Percentiles rank a stretch among this genome's conserved stretches.
These are phyloP conservation scores for Nysson spinosus DNA, from an alignment of 2,888 invertebrate species.

Conservation along the genomic window DNA sequence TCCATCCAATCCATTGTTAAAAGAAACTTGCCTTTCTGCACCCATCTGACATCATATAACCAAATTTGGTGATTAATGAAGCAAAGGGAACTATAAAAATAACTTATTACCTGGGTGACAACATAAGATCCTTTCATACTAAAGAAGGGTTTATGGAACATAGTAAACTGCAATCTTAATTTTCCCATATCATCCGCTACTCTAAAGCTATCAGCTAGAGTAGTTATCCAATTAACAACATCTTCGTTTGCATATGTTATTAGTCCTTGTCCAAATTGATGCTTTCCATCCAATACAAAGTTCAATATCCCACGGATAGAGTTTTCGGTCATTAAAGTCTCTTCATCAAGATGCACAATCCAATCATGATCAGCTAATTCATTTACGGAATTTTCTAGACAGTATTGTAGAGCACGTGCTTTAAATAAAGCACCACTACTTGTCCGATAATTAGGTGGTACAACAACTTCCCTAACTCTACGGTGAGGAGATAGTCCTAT, in stretches of 20 bases:
- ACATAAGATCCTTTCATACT: slow-evolving; percentile 99
- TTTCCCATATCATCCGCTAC: slow-evolving; percentile 99
- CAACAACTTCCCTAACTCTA: slow-evolving; percentile 91
- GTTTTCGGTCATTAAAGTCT: slow-evolving; percentile 95
- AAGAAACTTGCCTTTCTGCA: slow-evolving; percentile 94
- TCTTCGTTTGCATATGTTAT: slow-evolving; percentile 98
- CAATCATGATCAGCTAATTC: slow-evolving; percentile 92
- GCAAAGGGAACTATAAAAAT: too few species aligned
- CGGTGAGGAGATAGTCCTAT: slow-evolving; percentile 87
- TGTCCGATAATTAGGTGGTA: slow-evolving; percentile 91
- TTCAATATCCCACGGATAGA: slow-evolving; percentile 93
- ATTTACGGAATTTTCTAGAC: slow-evolving; percentile 94
- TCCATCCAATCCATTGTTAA: slow-evolving; percentile 97
- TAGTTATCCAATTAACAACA: slow-evolving; percentile 97
- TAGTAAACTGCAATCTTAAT: slow-evolving; percentile 92
- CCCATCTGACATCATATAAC: slow-evolving; percentile 81
- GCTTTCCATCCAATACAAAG: slow-evolving; percentile 95
- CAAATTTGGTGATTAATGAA: not conserved
- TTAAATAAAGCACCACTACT: slow-evolving; percentile 96
- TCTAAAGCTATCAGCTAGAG: slow-evolving; percentile 95
- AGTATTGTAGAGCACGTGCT: slow-evolving; percentile 96
- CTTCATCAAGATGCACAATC: slow-evolving; percentile 99
- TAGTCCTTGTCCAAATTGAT: slow-evolving; percentile 96
- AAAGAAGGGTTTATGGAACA: slow-evolving; percentile 96
- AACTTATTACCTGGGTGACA: slow-evolving; percentile 89